Evolutionary conservation across 2,797 vertebrate genomes (phyloP).

Genomic region (Pantherophis vulpinus): DNA sequence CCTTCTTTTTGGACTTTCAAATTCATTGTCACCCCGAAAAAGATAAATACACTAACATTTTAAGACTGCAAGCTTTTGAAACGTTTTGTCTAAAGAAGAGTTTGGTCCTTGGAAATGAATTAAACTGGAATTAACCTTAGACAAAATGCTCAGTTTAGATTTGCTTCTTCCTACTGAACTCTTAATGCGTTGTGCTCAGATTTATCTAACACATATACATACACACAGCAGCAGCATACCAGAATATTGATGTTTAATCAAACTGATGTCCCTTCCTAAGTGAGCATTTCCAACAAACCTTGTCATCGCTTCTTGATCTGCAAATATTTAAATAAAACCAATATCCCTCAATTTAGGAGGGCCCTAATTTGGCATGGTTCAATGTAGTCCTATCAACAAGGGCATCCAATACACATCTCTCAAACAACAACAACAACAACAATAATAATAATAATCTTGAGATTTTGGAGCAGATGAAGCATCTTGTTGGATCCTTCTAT

Average conservation of each 20-base stretch:
- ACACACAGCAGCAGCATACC: background rate
- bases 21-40: background rate
- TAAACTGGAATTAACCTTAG: background rate
- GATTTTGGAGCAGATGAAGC: background rate
- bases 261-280: background rate
- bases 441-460: background rate
- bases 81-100: background rate
- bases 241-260: background rate
- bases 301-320: background rate
- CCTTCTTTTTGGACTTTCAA: background rate
- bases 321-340: background rate
- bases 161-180: background rate
- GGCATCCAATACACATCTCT: background rate
- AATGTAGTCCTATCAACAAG: background rate
- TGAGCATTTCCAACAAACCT: background rate
- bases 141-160: background rate
- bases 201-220: background rate
- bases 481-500: background rate
- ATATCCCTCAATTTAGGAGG: background rate
- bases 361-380: background rate
- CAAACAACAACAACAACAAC: background rate
- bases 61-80: background rate
- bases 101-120: background rate
- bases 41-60: background rate
- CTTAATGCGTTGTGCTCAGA: background rate